Percentiles rank a stretch among this genome's conserved stretches.
phyloP scores from a whole-genome alignment of 2,888 invertebrate genomes.

The Tethea ocularis region DNA sequence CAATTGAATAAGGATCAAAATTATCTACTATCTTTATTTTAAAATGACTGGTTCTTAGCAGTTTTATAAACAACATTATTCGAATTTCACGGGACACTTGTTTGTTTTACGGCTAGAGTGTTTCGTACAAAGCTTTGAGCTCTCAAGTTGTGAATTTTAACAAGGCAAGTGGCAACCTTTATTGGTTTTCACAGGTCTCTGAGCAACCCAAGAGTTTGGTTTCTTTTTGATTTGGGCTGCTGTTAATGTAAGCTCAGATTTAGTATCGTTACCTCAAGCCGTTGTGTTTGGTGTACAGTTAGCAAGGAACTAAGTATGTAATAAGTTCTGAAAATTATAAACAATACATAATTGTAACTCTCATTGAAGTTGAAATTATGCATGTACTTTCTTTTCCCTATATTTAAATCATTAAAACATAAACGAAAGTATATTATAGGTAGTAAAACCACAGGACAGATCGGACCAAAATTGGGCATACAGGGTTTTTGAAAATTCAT shows the following conservation, averaged over 20 bases:
- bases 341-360: no score
- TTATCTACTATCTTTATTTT: conserved; percentile 3
- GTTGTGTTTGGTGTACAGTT: not conserved
- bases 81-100: conserved; percentile 73
- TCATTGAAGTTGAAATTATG: no score
- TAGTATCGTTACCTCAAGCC: not conserved
- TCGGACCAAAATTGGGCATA: no score
- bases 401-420: no score
- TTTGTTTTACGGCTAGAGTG: conserved; percentile 68
- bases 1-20: conserved; percentile 13
- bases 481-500: no score
- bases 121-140: conserved; percentile 53
- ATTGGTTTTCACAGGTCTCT: conserved; percentile 57
- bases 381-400: no score
- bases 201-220: conserved; percentile 35
- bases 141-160: conserved; percentile 71
- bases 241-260: conserved; percentile 16
- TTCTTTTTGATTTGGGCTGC: conserved; percentile 44
- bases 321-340: no score
- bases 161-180: conserved; percentile 60
- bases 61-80: conserved; percentile 61
- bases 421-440: no score
- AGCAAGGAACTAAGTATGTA: not conserved
- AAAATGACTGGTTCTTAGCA: conserved; percentile 32
- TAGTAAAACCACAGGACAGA: no score